Percentiles rank a stretch among this genome's conserved stretches.
phyloP scores from a whole-genome alignment of 2,797 vertebrate genomes.

The Cuculus canorus region DNA sequence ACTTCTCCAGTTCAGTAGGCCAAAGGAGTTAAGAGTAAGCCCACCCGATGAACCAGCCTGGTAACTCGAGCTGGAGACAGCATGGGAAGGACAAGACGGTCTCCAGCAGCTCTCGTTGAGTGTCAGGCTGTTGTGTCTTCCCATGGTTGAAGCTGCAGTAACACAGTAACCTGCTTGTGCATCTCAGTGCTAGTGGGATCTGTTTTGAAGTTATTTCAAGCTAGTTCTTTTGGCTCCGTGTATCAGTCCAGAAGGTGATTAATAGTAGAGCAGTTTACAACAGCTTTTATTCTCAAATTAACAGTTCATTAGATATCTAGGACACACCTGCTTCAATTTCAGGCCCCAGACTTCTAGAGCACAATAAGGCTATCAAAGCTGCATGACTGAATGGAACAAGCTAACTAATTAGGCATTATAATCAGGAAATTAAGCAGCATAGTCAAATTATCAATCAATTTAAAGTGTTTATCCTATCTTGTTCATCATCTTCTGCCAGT shows the following conservation, averaged over 20 bases:
- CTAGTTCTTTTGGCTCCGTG: background rate
- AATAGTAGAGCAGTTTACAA: conserved; percentile 2
- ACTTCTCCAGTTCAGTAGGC: background rate
- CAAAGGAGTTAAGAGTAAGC: background rate
- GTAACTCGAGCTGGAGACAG: background rate
- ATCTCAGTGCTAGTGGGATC: background rate
- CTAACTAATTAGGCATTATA: conserved; percentile 52
- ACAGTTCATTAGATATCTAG: conserved; percentile 51
- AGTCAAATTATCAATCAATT: conserved; percentile 10
- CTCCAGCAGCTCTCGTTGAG: background rate
- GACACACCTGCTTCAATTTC: conserved; percentile 8
- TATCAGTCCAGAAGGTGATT: background rate
- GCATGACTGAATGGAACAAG: conserved; percentile 31
- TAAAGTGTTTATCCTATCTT: background rate
- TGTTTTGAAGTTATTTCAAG: background rate
- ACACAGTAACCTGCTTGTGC: background rate
- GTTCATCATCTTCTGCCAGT: background rate
- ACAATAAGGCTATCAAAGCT: conserved; percentile 41
- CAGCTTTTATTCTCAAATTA: conserved; percentile 47
- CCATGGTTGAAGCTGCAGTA: background rate
- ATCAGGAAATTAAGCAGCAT: conserved; percentile 29
- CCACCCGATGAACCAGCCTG: background rate
- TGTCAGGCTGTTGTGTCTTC: background rate
- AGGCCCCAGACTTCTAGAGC: background rate
- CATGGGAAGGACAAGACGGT: background rate